Conservation (phyloP, 1,140 invertebrate genomes). For the Dysdera silvatica region DNA sequence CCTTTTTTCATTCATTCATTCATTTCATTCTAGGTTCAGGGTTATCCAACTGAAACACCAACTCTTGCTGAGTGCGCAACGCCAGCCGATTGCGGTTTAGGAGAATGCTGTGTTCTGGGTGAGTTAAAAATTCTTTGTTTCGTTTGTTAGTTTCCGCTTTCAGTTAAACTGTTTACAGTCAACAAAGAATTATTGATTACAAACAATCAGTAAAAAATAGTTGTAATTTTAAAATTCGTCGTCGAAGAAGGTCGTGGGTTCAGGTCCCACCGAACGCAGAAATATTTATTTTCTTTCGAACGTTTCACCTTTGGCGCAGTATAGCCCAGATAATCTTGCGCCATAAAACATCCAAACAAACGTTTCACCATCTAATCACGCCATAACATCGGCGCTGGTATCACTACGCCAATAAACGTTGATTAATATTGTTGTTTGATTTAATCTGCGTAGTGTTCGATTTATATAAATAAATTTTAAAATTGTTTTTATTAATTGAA, state of each 20-base stretch:
- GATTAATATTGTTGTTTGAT: no score
- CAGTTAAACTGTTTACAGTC: neutral
- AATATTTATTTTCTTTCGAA: neutral
- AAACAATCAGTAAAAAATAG: neutral
- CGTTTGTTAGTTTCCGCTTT: neutral
- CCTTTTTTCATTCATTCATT: no score
- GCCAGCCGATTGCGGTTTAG: constrained; percentile 13
- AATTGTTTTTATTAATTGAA: no score
- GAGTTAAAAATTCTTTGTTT: neutral
- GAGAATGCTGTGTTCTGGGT: constrained; percentile 26
- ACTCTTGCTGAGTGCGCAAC: constrained; percentile 17
- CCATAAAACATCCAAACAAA: no score
- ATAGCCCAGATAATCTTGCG: no score
- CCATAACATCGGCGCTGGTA: no score
- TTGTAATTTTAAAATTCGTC: neutral
- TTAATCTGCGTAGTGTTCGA: no score
- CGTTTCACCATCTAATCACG: no score
- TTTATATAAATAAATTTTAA: no score
- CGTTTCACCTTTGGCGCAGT: neutral
- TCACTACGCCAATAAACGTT: no score
- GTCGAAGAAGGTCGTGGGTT: neutral
- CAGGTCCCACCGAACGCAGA: neutral
- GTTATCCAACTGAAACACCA: no score
- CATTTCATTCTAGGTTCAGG: no score
- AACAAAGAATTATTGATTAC: neutral